Evolutionary conservation across 2,113 vertebrate genomes (phyloP).

Genomic region (Oplegnathus fasciatus): DNA sequence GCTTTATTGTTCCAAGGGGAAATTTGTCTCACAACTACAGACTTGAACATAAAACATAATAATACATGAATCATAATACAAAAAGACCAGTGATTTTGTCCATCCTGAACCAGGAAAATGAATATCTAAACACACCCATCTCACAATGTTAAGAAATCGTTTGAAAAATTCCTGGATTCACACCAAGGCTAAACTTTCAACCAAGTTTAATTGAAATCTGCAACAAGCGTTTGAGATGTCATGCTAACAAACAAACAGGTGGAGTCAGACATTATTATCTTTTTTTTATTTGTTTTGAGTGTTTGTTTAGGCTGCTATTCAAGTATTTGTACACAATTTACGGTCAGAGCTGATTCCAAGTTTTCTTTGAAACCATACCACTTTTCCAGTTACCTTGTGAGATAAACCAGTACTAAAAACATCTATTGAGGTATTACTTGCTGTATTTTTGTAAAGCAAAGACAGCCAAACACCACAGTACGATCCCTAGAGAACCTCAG

Average conservation of each 20-base stretch:
- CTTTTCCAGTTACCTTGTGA: background rate
- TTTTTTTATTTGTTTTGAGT: slow-evolving; percentile 24
- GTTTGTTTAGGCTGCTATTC: slow-evolving; percentile 24
- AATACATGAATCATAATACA: background rate
- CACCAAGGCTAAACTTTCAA: background rate
- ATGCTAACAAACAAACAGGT: background rate
- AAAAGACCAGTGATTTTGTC: background rate
- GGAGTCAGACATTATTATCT: background rate
- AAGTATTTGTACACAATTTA: slow-evolving; percentile 17
- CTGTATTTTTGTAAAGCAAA: slow-evolving; percentile 15
- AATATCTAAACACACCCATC: background rate
- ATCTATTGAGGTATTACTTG: background rate
- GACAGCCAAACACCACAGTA: background rate
- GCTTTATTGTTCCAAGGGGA: background rate
- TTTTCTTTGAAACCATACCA: slow-evolving; percentile 35
- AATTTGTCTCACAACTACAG: too few species aligned
- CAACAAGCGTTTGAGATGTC: background rate
- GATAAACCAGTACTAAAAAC: background rate
- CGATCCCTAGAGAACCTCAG: background rate
- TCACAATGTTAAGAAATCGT: background rate
- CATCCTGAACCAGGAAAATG: too few species aligned
- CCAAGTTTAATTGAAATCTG: background rate
- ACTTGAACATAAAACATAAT: background rate
- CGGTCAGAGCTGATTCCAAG: background rate
- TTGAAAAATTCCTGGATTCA: too few species aligned